phyloP scores from a whole-genome alignment of 2,797 vertebrate species.

The Todus mexicanus region DNA sequence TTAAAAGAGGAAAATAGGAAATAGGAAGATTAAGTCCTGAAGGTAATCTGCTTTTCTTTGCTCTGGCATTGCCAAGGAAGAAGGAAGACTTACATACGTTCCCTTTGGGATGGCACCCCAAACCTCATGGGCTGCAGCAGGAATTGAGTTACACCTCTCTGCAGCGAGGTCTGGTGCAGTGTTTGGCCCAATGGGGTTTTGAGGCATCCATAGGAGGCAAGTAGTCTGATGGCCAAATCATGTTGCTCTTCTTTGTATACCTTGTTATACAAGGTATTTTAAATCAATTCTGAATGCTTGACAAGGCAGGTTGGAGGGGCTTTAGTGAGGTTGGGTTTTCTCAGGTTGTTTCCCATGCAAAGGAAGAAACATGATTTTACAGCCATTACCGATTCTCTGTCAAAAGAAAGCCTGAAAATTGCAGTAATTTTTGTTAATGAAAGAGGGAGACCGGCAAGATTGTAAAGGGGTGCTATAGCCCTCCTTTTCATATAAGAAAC shows the following conservation, averaged over 20 bases:
- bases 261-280: no score
- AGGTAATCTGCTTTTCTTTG: not conserved
- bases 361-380: not conserved
- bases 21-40: not conserved
- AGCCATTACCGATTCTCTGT: not conserved
- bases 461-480: not conserved
- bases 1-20: not conserved
- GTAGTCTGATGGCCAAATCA: not conserved
- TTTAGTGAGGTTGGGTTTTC: not conserved
- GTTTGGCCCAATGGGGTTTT: not conserved
- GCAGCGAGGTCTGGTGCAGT: not conserved
- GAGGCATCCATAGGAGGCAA: not conserved
- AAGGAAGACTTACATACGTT: fast-evolving
- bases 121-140: not conserved
- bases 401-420: not conserved
- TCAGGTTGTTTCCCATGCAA: not conserved
- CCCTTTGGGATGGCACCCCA: not conserved
- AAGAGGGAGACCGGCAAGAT: not conserved
- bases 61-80: not conserved
- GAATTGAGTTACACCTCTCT: not conserved
- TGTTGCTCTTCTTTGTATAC: not conserved
- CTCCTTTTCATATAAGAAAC: not conserved
- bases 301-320: not conserved
- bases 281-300: not conserved
- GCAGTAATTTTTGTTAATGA: not conserved